Conservation (phyloP, 2,888 invertebrate species). For the Tortrix viridana region DNA sequence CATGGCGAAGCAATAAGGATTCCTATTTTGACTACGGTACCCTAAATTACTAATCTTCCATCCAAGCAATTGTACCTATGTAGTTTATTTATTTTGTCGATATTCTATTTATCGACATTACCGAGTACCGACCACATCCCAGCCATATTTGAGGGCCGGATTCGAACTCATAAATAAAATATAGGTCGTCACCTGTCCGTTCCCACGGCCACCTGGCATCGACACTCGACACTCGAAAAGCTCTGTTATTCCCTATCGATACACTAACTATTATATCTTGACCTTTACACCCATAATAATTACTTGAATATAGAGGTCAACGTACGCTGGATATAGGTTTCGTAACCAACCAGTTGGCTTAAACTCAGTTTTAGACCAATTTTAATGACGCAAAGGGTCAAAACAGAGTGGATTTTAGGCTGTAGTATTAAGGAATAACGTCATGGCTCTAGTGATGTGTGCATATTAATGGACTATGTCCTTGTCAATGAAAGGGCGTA, state of each 20-base stretch:
- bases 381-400: no score
- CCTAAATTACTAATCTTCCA: no score
- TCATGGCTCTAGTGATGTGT: not conserved
- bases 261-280: not conserved
- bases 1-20: no score
- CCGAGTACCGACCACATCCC: slow-evolving; percentile 21
- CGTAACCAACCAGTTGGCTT: no score
- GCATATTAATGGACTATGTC: not conserved
- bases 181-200: slow-evolving; percentile 39
- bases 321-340: no score
- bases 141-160: slow-evolving; percentile 23
- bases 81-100: not conserved
- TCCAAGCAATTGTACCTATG: no score
- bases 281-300: not conserved
- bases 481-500: not conserved
- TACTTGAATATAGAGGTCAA: not conserved
- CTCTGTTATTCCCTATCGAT: not conserved
- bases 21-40: not conserved
- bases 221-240: slow-evolving; percentile 13
- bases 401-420: no score
- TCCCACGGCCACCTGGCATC: slow-evolving; percentile 34
- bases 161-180: slow-evolving; percentile 40
- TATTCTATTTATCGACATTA: slow-evolving; percentile 6
- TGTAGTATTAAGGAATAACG: no score
- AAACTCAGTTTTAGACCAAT: no score